A percentile compares a stretch with the other conserved stretches of the same genome.
Conservation (phyloP, 2,113 vertebrate genomes). For the Gymnarchus niloticus region DNA sequence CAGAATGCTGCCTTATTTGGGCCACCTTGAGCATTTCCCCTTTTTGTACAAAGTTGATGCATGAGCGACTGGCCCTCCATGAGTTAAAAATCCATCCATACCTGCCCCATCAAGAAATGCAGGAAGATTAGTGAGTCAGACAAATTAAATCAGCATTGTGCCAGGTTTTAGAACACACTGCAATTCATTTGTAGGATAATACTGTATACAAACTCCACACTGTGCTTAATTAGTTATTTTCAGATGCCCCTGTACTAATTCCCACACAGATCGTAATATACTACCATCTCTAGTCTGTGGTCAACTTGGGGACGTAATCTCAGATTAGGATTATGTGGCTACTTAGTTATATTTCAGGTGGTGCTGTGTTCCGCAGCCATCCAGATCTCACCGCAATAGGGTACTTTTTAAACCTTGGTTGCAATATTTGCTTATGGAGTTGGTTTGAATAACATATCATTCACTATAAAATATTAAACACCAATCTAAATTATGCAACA, state of each 20-base stretch:
- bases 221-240: neutral
- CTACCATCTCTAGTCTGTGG: too few species aligned
- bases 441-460: neutral
- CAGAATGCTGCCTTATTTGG: too few species aligned
- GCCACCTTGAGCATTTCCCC: too few species aligned
- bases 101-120: neutral
- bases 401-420: neutral
- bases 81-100: neutral
- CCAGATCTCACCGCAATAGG: neutral
- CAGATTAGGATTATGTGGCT: neutral
- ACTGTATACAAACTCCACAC: neutral
- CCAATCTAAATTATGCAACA: neutral
- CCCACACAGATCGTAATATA: too few species aligned
- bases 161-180: neutral
- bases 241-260: neutral
- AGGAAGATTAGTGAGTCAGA: neutral
- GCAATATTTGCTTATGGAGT: neutral
- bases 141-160: neutral
- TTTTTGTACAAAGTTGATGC: too few species aligned
- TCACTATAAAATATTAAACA: neutral
- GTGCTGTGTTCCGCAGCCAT: too few species aligned
- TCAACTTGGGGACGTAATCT: neutral
- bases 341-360: neutral
- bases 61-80: neutral
- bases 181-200: neutral